Evolutionary conservation across 64 coral and sea anemone genomes (phyloP).

Genomic region (Catalaphyllia jardinei): DNA sequence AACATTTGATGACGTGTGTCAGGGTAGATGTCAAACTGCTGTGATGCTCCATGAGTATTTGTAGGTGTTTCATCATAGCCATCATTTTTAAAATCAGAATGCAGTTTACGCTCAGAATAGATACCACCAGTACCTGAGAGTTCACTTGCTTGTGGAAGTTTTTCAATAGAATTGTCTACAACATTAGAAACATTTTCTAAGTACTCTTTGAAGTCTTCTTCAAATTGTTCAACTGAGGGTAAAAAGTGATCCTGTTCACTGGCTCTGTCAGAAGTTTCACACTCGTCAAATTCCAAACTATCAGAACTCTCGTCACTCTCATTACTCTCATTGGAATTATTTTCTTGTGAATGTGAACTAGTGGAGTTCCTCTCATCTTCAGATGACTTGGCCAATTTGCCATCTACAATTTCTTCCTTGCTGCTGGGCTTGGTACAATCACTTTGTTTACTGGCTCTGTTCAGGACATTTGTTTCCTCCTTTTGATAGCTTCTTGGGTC

Average conservation of each 20-base stretch:
- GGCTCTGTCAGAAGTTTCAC: background rate
- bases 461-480: background rate
- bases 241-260: background rate
- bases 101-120: background rate
- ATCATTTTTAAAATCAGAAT: background rate
- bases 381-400: background rate
- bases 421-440: background rate
- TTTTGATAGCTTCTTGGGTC: background rate
- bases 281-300: background rate
- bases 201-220: slow-evolving; percentile 56
- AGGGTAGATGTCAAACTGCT: background rate
- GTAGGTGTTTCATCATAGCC: background rate
- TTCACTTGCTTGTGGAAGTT: background rate
- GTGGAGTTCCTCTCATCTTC: background rate
- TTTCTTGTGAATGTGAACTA: background rate
- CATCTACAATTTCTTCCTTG: background rate
- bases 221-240: slow-evolving; percentile 59
- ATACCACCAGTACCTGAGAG: background rate
- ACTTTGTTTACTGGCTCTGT: background rate
- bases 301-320: background rate
- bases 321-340: background rate
- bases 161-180: background rate
- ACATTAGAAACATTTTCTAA: slow-evolving; percentile 2
- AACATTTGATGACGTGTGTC: background rate
- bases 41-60: background rate